Evolutionary conservation across 2,113 vertebrate species (phyloP), one percentile per base, ranked within the genome.

Genomic region (Stigmatopora argus): DNA sequence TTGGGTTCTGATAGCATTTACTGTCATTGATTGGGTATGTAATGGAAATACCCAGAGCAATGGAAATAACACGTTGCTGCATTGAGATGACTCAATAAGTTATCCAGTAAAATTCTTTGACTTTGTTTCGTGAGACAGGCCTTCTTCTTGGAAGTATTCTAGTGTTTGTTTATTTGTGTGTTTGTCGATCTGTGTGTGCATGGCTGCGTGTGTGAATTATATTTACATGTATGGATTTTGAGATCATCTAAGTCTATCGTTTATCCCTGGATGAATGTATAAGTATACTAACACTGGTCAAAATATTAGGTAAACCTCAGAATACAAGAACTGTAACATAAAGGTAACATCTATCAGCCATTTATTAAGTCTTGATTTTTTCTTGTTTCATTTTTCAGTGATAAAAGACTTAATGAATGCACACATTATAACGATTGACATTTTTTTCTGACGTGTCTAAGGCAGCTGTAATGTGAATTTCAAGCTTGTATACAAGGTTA

Each of bases 111-210:
- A 59, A 2, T n/a, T 12, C 26, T 45, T 11, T 7, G 31, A 66
- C 41, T 3, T 14, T 45, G 26, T 65, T 75, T 79, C 76, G 71
- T 82, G 72, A 73, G 71, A 74, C 77, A 75, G 70, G 69, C 68
- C 68, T 72, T 47, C 12, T 8, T 45, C 60, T 65, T 65, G 10
- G 64, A 17, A 35, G 46, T 71, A 18, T 60, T 47, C 68, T n/a
- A 60, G n/a, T 58, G 47, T 23, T 15, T 45, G 19, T 15, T 5
- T 47, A 11, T 48, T 2, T 67, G 26, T 62, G n/a, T 61, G 34
- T 38, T 7, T 41, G 35, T n/a, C 6, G 35, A 9, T 26, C 7
- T 66, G 45, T 61, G 46, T 18, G 26, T 34, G 23, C 12, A 4
- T 35, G 12, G 13, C 4, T 66, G 45, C 4, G 3, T 60, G 31